These are phyloP conservation scores for Epinotia demarniana DNA, from an alignment of 2,888 invertebrate genomes.

Conservation along the genomic window DNA sequence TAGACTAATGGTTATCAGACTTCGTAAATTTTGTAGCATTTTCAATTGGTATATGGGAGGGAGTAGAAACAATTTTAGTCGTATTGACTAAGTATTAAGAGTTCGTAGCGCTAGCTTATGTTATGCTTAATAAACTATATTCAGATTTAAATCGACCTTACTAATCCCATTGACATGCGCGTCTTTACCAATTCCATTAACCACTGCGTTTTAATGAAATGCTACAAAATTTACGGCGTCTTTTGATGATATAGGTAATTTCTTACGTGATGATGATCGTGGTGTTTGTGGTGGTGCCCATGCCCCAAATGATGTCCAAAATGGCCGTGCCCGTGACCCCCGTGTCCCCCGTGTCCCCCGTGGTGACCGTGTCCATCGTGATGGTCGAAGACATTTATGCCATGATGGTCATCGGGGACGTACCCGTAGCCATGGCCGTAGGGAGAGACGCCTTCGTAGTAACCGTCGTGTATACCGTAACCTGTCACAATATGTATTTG, in stretches of 20 bases:
- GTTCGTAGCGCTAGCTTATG: too few species aligned
- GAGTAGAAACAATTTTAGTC: too few species aligned
- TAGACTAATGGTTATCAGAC: too few species aligned
- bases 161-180: too few species aligned
- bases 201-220: too few species aligned
- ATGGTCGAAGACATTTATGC: constrained; percentile 36
- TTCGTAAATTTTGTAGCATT: too few species aligned
- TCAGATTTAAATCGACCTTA: too few species aligned
- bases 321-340: constrained; percentile 51
- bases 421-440: constrained; percentile 66
- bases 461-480: constrained; percentile 62
- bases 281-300: constrained; percentile 56
- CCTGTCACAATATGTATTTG: constrained; percentile 40
- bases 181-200: too few species aligned
- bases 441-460: constrained; percentile 68
- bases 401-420: constrained; percentile 48
- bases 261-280: constrained; percentile 71
- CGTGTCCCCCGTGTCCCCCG: constrained; percentile 51
- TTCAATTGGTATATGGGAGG: too few species aligned
- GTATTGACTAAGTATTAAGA: too few species aligned
- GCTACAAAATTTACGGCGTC: too few species aligned
- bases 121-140: too few species aligned
- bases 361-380: constrained; percentile 52
- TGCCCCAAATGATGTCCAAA: constrained; percentile 49
- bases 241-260: not conserved